Evolutionary conservation across 2,113 vertebrate genomes (phyloP).

Genomic region (Alaudala cheleensis): DNA sequence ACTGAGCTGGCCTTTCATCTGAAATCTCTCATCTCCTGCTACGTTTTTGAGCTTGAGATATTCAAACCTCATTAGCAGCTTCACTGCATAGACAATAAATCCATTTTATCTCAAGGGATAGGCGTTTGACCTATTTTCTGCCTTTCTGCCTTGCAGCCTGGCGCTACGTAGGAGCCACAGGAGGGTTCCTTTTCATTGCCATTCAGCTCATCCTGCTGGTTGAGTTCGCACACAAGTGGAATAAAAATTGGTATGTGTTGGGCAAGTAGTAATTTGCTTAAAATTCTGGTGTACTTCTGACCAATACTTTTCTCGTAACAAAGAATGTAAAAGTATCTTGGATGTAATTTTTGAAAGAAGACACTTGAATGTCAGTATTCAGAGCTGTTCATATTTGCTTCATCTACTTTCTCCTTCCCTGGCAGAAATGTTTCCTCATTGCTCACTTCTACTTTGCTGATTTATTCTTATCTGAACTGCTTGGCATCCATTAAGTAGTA

Average conservation of each 20-base stretch:
- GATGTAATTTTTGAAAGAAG: background rate
- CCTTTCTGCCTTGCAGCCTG: slow-evolving; percentile 81
- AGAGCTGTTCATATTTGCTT: background rate
- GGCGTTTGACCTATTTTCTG: background rate
- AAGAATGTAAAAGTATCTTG: background rate
- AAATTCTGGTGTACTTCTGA: background rate
- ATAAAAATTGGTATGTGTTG: slow-evolving; percentile 93
- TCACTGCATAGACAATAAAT: background rate
- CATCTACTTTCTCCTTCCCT: background rate
- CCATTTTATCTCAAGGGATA: background rate
- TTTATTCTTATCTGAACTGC: background rate
- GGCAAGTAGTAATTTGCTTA: background rate
- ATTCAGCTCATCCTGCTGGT: slow-evolving; percentile 94
- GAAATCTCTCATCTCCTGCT: background rate
- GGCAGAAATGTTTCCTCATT: background rate
- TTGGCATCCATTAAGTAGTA: background rate
- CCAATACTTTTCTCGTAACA: accelerated
- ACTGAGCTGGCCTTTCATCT: background rate
- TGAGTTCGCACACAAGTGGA: slow-evolving; percentile 98
- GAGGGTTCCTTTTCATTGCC: slow-evolving; percentile 86
- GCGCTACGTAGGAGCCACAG: slow-evolving; percentile 87
- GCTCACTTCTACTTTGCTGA: background rate
- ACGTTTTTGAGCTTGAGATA: background rate
- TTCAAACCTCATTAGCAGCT: background rate
- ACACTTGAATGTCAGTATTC: background rate